Evolutionary conservation across 2,797 vertebrate genomes (phyloP).

Genomic region (Myripristis jacobus): DNA sequence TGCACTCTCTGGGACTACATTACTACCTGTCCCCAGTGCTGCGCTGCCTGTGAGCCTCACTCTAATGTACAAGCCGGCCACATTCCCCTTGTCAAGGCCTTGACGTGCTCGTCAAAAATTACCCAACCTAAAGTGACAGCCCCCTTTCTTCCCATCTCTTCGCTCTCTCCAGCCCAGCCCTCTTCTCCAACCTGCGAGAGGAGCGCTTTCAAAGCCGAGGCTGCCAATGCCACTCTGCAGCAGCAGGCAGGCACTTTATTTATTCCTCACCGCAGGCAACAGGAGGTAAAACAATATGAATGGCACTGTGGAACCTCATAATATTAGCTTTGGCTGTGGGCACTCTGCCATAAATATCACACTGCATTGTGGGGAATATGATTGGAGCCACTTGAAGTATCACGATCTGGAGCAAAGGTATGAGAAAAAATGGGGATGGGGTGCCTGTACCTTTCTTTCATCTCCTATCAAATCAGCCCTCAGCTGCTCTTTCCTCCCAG

Average conservation of each 20-base stretch:
- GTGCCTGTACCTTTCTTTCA: conserved; percentile 71
- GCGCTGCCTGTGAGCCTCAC: conserved; percentile 85
- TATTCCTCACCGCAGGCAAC: conserved; percentile 86
- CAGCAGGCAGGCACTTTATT: conserved; percentile 86
- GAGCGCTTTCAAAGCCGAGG: conserved; percentile 87
- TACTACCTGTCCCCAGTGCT: conserved; percentile 87
- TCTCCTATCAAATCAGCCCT: conserved; percentile 75
- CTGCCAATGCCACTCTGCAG: conserved; percentile 83
- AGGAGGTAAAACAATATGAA: conserved; percentile 84
- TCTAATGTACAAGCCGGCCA: conserved; percentile 93
- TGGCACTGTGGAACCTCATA: conserved; percentile 78
- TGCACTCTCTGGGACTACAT: conserved; percentile 91
- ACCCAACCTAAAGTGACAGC: conserved; percentile 93
- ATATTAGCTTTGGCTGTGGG: conserved; percentile 83
- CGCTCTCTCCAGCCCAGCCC: conserved; percentile 49
- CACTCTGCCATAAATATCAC: conserved; percentile 78
- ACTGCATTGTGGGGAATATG: conserved; percentile 60
- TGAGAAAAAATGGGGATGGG: conserved; percentile 25
- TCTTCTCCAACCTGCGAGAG: conserved; percentile 72
- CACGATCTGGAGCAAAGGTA: conserved; percentile 65
- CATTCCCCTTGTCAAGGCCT: conserved; percentile 89
- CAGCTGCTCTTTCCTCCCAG: conserved; percentile 55
- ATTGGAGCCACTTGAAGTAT: conserved; percentile 69
- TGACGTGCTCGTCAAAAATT: conserved; percentile 91
- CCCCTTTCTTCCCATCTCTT: conserved; percentile 71